Evolutionary conservation across 2,888 invertebrate species (phyloP), one percentile per base, ranked within the genome.

Genomic region (Osmoderma eremita): DNA sequence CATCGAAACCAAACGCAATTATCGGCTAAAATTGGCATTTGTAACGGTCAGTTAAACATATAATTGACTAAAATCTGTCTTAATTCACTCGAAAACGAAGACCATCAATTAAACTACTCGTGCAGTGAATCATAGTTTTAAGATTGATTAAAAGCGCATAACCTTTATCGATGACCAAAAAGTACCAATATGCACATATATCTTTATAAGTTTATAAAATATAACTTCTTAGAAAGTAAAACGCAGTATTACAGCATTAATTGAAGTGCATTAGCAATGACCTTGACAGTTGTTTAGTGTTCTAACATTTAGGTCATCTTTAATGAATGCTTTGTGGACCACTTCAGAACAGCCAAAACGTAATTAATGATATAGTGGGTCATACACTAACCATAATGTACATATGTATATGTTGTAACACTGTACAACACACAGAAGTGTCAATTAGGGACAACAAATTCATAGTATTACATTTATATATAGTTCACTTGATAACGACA

Each of bases 221-320:
- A 3, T 12, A 20, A 48, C 2, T 48, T 18, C 3, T 48, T 48
- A 20, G 20, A 48, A 48, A 20, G 8, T 48, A 5, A 48, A 48
- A 51, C 30, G 24, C 15, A 51, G 5, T 51, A 24, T 30, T 2
- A 6, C 17, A 4, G 3, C 3, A 36, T 20, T 45, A 45, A 45
- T 30, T 24, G 15, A 56, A 61, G 24, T 48, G 17, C 45, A 61
- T 48, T 61, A 45, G 36, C 58, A 61, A 61, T 61, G 58, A 48
- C 58, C 58, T 45, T 61, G 45, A 45, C 42, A 30, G 41, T 36
- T 61, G 30, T 45, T 61, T 61, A 61, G 17, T 61, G 15, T 30
- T 4, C 24, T 4, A 45, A 42, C 45, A 58, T 58, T 58, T 58
- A 58, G 45, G 45, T 61, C 58, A 56, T 56, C 18, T 56, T 22